Evolutionary conservation across 2,113 vertebrate species (phyloP).

Genomic region (Pseudorhombus dupliciocellatus): DNA sequence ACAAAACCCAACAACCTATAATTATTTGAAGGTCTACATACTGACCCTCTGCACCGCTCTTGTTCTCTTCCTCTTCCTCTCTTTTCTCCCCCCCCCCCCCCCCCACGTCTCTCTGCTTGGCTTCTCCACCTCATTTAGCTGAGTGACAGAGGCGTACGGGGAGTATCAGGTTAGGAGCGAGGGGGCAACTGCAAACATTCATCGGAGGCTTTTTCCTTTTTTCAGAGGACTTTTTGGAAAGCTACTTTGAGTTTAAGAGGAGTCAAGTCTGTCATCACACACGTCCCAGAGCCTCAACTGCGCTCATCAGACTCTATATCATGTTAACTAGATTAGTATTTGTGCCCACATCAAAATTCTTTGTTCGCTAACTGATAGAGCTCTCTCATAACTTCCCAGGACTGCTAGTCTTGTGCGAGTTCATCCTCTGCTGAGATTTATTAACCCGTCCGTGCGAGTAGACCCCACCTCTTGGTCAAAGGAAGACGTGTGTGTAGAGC

Average conservation of each 20-base stretch:
- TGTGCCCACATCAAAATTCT: no score
- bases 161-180: slow-evolving; percentile 69
- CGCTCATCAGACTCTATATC: slow-evolving; percentile 5
- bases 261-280: slow-evolving; percentile 38
- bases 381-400: not conserved
- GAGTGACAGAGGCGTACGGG: slow-evolving; percentile 73
- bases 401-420: not conserved
- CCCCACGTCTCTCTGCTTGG: slow-evolving; percentile 12
- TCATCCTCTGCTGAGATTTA: slow-evolving; percentile 9
- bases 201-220: slow-evolving; percentile 48
- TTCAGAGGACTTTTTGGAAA: slow-evolving; percentile 31
- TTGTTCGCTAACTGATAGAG: not conserved
- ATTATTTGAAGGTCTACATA: slow-evolving; percentile 47
- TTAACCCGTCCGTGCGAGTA: slow-evolving; percentile 18
- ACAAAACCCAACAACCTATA: slow-evolving; percentile 45
- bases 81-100: slow-evolving; percentile 54
- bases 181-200: slow-evolving; percentile 63
- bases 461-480: slow-evolving; percentile 2
- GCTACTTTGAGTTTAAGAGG: slow-evolving; percentile 51
- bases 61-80: slow-evolving; percentile 51
- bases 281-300: slow-evolving; percentile 37
- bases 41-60: slow-evolving; percentile 49
- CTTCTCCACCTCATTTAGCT: slow-evolving; percentile 75
- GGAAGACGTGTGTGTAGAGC: not conserved
- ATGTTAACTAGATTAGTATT: not conserved